phyloP scores from a whole-genome alignment of 2,797 vertebrate genomes.

The Oceanodroma leucorhoa region DNA sequence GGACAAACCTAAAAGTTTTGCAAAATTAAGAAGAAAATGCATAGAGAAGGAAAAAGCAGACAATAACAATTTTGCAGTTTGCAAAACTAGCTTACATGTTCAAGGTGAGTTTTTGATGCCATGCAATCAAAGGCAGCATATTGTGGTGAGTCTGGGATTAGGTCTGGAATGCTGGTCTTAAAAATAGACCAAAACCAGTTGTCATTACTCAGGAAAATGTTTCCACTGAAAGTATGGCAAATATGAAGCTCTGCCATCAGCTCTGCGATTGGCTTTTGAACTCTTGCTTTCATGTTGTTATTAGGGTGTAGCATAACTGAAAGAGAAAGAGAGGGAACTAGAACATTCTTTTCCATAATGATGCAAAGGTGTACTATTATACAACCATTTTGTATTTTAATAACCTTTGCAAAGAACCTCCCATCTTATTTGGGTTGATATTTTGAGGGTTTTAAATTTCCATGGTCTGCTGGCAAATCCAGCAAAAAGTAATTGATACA shows the following conservation, averaged over 20 bases:
- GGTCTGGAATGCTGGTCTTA: neutral
- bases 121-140: neutral
- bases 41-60: neutral
- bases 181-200: neutral
- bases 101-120: neutral
- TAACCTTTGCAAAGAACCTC: neutral
- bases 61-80: neutral
- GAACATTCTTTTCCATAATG: neutral
- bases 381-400: neutral
- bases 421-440: neutral
- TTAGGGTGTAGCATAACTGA: neutral
- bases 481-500: neutral
- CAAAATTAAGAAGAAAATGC: neutral
- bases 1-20: neutral
- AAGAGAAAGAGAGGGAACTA: neutral
- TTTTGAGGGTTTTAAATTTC: neutral
- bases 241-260: neutral
- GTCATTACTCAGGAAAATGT: neutral
- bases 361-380: neutral
- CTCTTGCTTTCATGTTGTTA: neutral
- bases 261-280: neutral
- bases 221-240: neutral
- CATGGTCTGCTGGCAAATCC: neutral
- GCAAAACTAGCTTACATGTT: neutral
- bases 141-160: neutral